Conservation (phyloP, 2,888 invertebrate genomes). For the Lydus trimaculatus region DNA sequence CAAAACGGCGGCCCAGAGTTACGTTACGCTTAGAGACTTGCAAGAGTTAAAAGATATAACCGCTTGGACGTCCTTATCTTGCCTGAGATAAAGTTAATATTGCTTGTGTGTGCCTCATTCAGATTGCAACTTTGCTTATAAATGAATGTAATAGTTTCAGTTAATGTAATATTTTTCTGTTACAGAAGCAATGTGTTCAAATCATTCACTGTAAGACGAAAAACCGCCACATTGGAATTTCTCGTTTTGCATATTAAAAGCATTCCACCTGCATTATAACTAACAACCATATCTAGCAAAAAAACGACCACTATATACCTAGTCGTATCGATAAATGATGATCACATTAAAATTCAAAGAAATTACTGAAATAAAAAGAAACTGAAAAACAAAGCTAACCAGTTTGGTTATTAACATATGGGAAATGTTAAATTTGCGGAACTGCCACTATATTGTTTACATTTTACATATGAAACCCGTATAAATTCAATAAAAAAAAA, state of each 20-base stretch:
- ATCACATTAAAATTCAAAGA: conserved; percentile 4
- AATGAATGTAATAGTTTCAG: neutral
- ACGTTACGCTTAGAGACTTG: no score
- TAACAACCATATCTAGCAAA: neutral
- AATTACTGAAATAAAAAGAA: neutral
- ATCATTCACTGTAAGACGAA: conserved; percentile 1
- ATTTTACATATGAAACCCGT: conserved; percentile 4
- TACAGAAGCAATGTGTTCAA: neutral
- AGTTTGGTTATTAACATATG: neutral
- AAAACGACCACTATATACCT: neutral
- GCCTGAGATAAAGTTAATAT: no score
- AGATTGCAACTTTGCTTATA: no score
- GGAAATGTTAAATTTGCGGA: conserved; percentile 11
- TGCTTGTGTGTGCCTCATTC: no score
- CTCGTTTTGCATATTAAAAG: conserved; percentile 28
- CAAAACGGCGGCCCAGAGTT: no score
- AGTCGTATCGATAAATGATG: neutral
- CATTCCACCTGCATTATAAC: conserved; percentile 33
- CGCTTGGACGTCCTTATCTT: no score
- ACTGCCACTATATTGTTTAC: neutral
- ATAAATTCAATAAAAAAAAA: neutral
- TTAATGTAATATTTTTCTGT: neutral
- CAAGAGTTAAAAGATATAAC: no score
- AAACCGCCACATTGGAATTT: conserved; percentile 30
- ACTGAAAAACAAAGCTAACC: neutral